Conservation (phyloP, 2,888 invertebrate genomes). For the Orthonychiurus folsomi region DNA sequence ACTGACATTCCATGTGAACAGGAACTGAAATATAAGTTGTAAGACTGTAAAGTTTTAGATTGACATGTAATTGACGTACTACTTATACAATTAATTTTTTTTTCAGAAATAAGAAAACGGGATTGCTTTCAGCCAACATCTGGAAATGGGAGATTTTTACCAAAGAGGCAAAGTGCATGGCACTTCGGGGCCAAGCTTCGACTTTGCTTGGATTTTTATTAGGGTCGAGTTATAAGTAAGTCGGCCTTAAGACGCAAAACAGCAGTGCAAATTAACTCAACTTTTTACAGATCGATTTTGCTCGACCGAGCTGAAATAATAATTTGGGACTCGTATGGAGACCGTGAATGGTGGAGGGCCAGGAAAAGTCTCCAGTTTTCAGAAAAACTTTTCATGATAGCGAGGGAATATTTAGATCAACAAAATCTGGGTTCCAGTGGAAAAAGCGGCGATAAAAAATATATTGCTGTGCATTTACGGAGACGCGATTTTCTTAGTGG, state of each 20-base stretch:
- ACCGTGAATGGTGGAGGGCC: conserved; percentile 70
- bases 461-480: conserved; percentile 76
- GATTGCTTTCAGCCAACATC: conserved; percentile 50
- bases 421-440: background rate
- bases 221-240: conserved; percentile 47
- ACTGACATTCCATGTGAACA: conserved; percentile 42
- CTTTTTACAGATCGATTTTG: conserved; percentile 51
- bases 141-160: conserved; percentile 54
- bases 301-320: conserved; percentile 76
- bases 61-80: too few species aligned
- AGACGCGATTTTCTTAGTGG: conserved; percentile 76
- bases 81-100: conserved; percentile 14
- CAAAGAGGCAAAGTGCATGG: conserved; percentile 60
- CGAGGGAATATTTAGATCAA: conserved; percentile 46
- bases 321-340: conserved; percentile 74
- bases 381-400: conserved; percentile 56
- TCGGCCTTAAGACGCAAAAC: too few species aligned
- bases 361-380: conserved; percentile 87
- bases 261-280: background rate
- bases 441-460: background rate
- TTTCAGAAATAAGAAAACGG: conserved; percentile 41
- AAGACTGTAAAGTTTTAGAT: background rate
- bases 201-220: conserved; percentile 56
- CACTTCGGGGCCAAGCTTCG: conserved; percentile 69
- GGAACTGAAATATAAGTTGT: conserved; percentile 19